Evolutionary conservation across 2,113 vertebrate species (phyloP).

Genomic region (Ia io): DNA sequence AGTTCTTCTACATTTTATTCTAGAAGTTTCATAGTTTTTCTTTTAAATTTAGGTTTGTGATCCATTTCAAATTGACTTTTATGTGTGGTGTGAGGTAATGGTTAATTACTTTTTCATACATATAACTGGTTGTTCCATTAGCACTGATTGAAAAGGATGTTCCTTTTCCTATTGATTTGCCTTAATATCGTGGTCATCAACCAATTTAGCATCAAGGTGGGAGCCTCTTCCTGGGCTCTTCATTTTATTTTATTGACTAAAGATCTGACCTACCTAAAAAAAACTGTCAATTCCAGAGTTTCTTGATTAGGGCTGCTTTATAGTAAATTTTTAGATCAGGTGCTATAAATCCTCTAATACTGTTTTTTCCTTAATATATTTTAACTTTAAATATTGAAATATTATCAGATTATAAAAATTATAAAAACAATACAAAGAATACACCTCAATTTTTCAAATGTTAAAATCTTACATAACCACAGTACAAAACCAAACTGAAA

Average conservation of each 20-base stretch:
- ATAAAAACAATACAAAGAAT: background rate
- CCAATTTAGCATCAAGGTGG: background rate
- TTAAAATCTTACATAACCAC: background rate
- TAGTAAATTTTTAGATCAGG: background rate
- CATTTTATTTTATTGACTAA: background rate
- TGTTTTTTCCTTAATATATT: background rate
- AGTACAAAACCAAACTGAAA: background rate
- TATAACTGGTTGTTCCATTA: background rate
- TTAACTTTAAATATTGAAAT: background rate
- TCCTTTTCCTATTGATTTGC: background rate
- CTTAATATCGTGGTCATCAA: background rate
- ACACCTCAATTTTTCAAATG: background rate
- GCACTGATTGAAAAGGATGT: background rate
- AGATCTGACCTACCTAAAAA: background rate
- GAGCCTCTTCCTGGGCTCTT: background rate
- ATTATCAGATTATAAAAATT: background rate
- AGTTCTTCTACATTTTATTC: background rate
- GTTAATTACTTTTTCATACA: background rate
- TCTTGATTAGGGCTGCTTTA: background rate
- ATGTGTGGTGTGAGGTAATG: background rate
- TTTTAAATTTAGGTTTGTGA: background rate
- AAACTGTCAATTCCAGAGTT: background rate
- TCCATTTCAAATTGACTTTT: background rate
- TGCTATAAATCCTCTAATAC: background rate
- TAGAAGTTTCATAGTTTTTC: background rate